Conservation (phyloP, 2,797 vertebrate species). For the Spinus pinus region DNA sequence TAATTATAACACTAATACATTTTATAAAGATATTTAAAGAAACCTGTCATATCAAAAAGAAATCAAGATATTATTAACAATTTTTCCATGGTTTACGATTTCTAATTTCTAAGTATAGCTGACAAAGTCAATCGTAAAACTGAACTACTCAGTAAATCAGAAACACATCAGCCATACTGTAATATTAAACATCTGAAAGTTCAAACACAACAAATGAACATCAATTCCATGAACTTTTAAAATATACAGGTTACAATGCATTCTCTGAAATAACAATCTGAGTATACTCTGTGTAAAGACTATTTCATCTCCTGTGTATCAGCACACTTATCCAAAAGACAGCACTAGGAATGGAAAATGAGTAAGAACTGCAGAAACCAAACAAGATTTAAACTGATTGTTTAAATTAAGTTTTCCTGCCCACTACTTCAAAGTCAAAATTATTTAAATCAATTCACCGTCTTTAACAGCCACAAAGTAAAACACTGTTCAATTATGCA, state of each 20-base stretch:
- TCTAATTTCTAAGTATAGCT: background rate
- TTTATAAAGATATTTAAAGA: background rate
- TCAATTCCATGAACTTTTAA: background rate
- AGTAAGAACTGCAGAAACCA: background rate
- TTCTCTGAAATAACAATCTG: background rate
- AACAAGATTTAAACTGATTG: background rate
- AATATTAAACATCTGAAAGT: background rate
- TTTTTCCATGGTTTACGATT: background rate
- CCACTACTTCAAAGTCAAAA: background rate
- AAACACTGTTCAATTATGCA: slow-evolving; percentile 47
- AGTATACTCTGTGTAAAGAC: background rate
- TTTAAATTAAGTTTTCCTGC: slow-evolving; percentile 18
- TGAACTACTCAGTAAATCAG: background rate
- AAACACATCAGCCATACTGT: background rate
- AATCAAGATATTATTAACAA: background rate
- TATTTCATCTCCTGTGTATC: fast-evolving
- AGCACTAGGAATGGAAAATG: background rate
- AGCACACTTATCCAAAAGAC: background rate
- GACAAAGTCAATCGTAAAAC: background rate
- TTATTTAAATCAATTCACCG: slow-evolving; percentile 6
- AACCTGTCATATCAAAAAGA: background rate
- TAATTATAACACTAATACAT: background rate
- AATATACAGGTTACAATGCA: background rate
- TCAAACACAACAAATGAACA: background rate
- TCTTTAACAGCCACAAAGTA: background rate